These are phyloP conservation scores for Sakesphorus luctuosus DNA, from an alignment of 2,113 vertebrate genomes.

Conservation along the genomic window DNA sequence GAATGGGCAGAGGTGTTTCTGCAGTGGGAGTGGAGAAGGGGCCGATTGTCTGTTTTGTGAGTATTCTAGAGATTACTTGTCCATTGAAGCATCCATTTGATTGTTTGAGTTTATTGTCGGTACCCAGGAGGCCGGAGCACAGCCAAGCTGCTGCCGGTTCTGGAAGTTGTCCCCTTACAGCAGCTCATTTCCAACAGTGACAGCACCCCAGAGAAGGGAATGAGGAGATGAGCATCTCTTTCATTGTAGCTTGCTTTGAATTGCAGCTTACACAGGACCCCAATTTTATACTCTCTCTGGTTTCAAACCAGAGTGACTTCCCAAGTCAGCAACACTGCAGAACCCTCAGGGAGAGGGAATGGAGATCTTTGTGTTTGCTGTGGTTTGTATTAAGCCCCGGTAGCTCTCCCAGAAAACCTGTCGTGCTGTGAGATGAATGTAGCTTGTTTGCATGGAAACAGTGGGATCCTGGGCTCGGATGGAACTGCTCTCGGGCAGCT, in stretches of 20 bases:
- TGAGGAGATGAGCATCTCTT: not conserved
- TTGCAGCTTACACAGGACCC: not conserved
- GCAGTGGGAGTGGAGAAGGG: not conserved
- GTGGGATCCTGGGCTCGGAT: not conserved
- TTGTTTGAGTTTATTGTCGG: not conserved
- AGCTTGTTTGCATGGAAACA: conserved; percentile 12
- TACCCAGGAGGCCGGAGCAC: not conserved
- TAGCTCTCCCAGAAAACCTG: conserved; percentile 6
- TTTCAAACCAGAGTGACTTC: not conserved
- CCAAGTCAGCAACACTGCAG: not conserved
- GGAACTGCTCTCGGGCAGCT: conserved; percentile 14
- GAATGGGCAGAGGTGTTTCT: not conserved
- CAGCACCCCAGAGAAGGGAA: not conserved
- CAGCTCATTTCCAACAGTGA: not conserved
- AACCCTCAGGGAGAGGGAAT: not conserved
- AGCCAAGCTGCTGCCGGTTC: not conserved
- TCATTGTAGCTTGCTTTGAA: not conserved
- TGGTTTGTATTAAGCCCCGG: not conserved
- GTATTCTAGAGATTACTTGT: not conserved
- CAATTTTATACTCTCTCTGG: not conserved
- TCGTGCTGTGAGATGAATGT: not conserved
- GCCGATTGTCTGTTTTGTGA: not conserved
- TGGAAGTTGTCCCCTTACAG: not conserved
- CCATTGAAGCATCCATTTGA: not conserved
- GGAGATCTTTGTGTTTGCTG: not conserved